Base-by-base conservation (phyloP, 2,888 invertebrate genomes). In the Cheilosia pagana region DNA sequence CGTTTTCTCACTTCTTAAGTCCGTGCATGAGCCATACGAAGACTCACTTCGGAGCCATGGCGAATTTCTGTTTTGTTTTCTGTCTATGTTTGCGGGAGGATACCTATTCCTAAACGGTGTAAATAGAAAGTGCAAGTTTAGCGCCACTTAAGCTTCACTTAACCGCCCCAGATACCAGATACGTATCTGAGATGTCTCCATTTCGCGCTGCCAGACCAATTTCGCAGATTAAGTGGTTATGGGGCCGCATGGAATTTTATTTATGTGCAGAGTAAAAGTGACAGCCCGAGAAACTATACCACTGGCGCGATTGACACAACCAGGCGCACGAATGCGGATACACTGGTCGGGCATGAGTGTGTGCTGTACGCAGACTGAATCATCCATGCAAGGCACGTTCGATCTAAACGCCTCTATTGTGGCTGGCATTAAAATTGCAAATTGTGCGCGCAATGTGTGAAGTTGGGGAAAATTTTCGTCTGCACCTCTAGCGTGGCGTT, bases 1-100 rank as follows among this genome's bases (percentile, higher is more conserved):
- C 87, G 88, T 88, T 88, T 87, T 86, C 79, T 82, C 87, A 87
- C 87, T 76, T 76, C 76, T 57, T 50, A 12, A 48, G 50, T 48
- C 45, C n/a, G 25, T 50, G 23, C 45, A 60, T 57, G 76, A 71
- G 52, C 53, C 39, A 28, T 8, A 28, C 28, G 28, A 74, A 53
- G 81, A 68, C 41, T 21, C 23, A 50, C 50, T 12, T 50, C 14
- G 19, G 48, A 50, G 50, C 21, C 3, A 45, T 41, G 8, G 8
- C 67, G 65, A 31, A 57, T 65, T 67, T 39, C 12, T 65, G 63
- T 67, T 39, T 8, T 65, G 63, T 53, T 74, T 41, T 16, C 45
- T 55, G 31, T 74, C 43, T 57, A 31, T 7, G 50, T n/a, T 16
- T 59, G 48, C 57, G 55, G 78, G 50, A 41, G 59, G 71, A 43